Conservation (phyloP, 2,113 vertebrate species). For the Mus musculus region GRCm39 chr8:96486501-96487000, state of each 20-base stretch:
- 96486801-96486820: constrained; percentile 97
- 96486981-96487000: background rate
- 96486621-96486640: background rate
- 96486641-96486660: background rate
- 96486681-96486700: background rate
- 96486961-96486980: constrained; percentile 19
- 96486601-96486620: background rate
- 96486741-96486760: constrained; percentile 97
- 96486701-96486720: background rate
- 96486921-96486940: constrained; percentile 35
- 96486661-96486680: background rate
- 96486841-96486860: constrained; percentile 99
- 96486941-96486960: constrained; percentile 31
- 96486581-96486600: background rate
- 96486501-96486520: background rate
- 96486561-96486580: background rate
- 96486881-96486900: background rate
- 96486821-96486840: constrained; percentile 98
- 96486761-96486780: constrained; percentile 97
- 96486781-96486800: constrained; percentile 99
- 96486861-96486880: constrained; percentile 99
- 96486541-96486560: background rate
- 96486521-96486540: constrained; percentile 25
- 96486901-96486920: constrained; percentile 49
- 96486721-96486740: constrained; percentile 98